Evolutionary conservation across 1,140 invertebrate genomes (phyloP).

Genomic region (Myzus persicae): DNA sequence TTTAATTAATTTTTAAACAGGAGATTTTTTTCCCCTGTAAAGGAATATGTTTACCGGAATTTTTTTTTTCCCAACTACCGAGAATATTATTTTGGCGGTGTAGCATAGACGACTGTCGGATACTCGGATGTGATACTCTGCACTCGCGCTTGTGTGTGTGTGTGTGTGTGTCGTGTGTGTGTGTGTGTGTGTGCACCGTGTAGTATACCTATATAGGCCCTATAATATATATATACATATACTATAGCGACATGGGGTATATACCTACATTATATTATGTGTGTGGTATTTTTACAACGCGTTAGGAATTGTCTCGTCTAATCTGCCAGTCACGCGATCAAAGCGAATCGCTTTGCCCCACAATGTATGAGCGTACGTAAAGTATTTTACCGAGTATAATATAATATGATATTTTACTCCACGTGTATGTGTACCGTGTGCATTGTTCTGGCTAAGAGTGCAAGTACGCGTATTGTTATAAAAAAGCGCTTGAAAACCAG

Average conservation of each 20-base stretch:
- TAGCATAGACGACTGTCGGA: no score
- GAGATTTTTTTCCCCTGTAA: not conserved
- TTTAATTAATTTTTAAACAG: not conserved
- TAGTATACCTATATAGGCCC: no score
- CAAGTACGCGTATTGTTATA: not conserved
- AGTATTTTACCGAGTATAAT: not conserved
- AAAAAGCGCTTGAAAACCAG: not conserved
- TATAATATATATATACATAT: no score
- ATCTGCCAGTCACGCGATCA: not conserved
- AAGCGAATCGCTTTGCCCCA: not conserved
- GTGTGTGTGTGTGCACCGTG: no score
- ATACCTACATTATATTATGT: not conserved
- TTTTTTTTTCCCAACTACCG: not conserved
- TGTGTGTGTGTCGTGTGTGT: not conserved
- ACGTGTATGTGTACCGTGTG: not conserved
- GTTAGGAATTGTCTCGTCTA: not conserved
- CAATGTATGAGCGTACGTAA: not conserved
- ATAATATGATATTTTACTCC: not conserved
- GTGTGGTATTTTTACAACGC: not conserved
- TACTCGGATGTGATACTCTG: no score
- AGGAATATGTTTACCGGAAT: not conserved
- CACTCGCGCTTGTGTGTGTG: no score
- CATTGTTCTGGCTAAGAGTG: not conserved
- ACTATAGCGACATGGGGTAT: no score
- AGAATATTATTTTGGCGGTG: not conserved